Conservation (phyloP, 2,888 invertebrate species). For the Agonopterix heracliana region DNA sequence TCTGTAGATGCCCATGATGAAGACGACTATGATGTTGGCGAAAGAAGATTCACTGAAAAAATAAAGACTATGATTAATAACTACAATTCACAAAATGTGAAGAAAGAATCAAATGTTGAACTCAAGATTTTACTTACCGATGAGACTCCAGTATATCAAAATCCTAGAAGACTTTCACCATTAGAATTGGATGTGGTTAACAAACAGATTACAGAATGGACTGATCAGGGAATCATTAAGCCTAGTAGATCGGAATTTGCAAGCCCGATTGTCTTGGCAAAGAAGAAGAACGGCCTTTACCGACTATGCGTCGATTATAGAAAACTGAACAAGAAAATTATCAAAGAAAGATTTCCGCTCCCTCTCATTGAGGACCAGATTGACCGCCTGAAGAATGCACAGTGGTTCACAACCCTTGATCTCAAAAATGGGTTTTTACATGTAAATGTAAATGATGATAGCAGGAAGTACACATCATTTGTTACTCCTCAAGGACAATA, state of each 20-base stretch:
- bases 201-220: slow-evolving; percentile 8
- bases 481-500: slow-evolving; percentile 33
- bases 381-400: slow-evolving; percentile 31
- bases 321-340: slow-evolving; percentile 30
- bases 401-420: slow-evolving; percentile 19
- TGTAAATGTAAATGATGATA: slow-evolving; percentile 25
- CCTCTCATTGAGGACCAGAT: slow-evolving; percentile 37
- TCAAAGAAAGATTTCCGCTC: slow-evolving; percentile 33
- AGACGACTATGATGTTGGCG: slow-evolving; percentile 2
- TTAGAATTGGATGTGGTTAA: slow-evolving; percentile 7
- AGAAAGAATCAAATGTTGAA: slow-evolving; percentile 9
- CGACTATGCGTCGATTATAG: slow-evolving; percentile 38
- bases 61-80: slow-evolving; percentile 7
- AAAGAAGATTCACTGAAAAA: not conserved
- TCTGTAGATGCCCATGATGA: slow-evolving; percentile 2
- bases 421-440: slow-evolving; percentile 39
- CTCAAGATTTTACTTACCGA: slow-evolving; percentile 9
- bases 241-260: slow-evolving; percentile 19
- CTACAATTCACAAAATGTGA: slow-evolving; percentile 8
- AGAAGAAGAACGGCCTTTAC: slow-evolving; percentile 13
- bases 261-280: slow-evolving; percentile 15
- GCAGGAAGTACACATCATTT: slow-evolving; percentile 37
- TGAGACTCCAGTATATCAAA: slow-evolving; percentile 7
- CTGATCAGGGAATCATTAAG: not conserved
- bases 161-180: slow-evolving; percentile 8